These are phyloP conservation scores for Cydia amplana DNA, from an alignment of 1,140 invertebrate genomes.

Conservation along the genomic window DNA sequence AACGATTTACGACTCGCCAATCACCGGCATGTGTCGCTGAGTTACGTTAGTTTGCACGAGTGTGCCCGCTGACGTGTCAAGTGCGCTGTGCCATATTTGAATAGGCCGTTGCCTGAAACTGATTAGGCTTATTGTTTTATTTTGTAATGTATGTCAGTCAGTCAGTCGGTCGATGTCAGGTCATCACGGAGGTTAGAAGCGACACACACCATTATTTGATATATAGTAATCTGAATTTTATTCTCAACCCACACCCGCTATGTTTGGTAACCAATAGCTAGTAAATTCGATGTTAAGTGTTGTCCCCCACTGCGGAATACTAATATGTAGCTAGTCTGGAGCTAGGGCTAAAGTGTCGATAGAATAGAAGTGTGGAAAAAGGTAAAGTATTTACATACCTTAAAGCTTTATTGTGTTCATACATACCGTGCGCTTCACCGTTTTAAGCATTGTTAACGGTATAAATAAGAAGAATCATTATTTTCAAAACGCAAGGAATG, in stretches of 20 bases:
- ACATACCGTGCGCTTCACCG: too few relatives aligned
- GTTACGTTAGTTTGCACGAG: constrained; percentile 31
- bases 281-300: constrained; percentile 28
- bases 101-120: not conserved
- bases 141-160: too few relatives aligned
- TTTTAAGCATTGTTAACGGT: too few relatives aligned
- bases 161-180: too few relatives aligned
- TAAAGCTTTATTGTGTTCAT: too few relatives aligned
- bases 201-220: too few relatives aligned
- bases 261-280: constrained; percentile 26
- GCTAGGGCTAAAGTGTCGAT: constrained; percentile 6
- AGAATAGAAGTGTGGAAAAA: too few relatives aligned
- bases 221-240: constrained; percentile 1
- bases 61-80: constrained; percentile 23
- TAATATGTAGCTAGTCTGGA: constrained; percentile 13
- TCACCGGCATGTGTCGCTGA: constrained; percentile 28
- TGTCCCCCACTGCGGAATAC: constrained; percentile 3
- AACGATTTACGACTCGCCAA: constrained; percentile 30
- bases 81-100: constrained; percentile 24
- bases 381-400: too few relatives aligned
- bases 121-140: not conserved
- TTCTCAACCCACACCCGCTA: not conserved
- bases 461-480: too few relatives aligned
- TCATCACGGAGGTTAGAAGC: too few relatives aligned
- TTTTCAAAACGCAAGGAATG: too few relatives aligned